Evolutionary conservation across 1,140 invertebrate species (phyloP), one percentile per base, ranked within the genome.

Genomic region (Gyrodactylus bullatarudis): DNA sequence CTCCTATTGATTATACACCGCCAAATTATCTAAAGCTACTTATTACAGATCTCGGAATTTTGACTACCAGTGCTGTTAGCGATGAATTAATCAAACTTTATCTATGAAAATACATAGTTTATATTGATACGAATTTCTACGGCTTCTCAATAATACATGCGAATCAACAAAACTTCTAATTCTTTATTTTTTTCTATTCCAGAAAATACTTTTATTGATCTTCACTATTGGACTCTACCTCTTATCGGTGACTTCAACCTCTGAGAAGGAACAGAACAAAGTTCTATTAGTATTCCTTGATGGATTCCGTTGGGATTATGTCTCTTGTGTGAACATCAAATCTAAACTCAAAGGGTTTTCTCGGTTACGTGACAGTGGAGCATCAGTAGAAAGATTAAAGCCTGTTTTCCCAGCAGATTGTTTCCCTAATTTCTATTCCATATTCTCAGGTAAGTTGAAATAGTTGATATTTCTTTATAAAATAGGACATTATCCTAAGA

Each of bases 11-110:
- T 80, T 98, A 96, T 78, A 97, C 92, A 0, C 91, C 91, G 0
- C 92, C 92, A 0, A 83, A 86, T 1, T 94, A 88, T 76, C 90
- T 98, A 16, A 91, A 87, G 0, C 80, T 96, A 20, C 82, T 98
- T 8, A 89, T 96, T 77, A 96, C 91, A 0, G 93, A 98, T 82
- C 80, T 96, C 26, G 94, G 93, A 20, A 89, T 93, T 75, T 81
- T 97, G 20, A 93, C 91, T 1, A 89, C 94, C 0, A 91, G 90
- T 0, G 91, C 91, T 75, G 89, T 97, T 20, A 92, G 90, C 81
- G 92, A 96, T 78, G 90, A 95, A 84, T 84, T 97, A 1, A 91
- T 97, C 74, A 92, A 94, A 82, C 82, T 97, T 68, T 97, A 97
- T 82, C 85, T 90, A 77, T 94, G 74, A 21, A 54, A n/a, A n/a